Base-by-base conservation (phyloP, 2,888 invertebrate species). In the Xylophagus ater region DNA sequence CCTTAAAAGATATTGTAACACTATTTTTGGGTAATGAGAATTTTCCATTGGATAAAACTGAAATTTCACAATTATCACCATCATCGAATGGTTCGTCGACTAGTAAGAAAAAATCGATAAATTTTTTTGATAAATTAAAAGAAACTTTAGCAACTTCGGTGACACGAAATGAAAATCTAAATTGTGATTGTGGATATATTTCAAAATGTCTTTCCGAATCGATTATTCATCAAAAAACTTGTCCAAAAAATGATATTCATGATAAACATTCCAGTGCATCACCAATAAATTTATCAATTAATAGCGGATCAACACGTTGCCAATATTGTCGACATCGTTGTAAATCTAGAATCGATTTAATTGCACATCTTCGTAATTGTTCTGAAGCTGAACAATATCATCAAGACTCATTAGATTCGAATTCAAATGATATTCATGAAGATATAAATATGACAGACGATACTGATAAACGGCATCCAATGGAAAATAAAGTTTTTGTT, bases 251-350 rank as follows among this genome's bases (percentile, higher is more conserved):
- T 43, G 62, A 47, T 19, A 21, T 19, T 26, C 37, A 42, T 12
- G 58, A 60, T 6, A 61, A 64, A 46, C 42, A 47, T 34, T 46
- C 47, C 32, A 47, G 45, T 33, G 36, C 46, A 31, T 64, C 64
- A 21, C 65, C 69, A 24, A 53, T 69, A 26, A 73, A 68, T 56
- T 47, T 63, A 9, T 61, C 63, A 12, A 58, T 60, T 2, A 49
- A 51, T 41, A 45, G 37, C 31, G 75, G 79, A 46, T 82, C 85
- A 10, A 81, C 84, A 34, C 73, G 88, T 42, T 89, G 89, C 58
- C 86, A 86, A 61, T 78, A 81, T 57, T 89, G 89, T 59, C 74
- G 87, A 47, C 86, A 85, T 59, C 73, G 87, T 44, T 89, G 87
- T 62, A 88, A 88, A 65, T 84, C 83, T 18, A 84, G 83, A 50